These are phyloP conservation scores for Poeciliopsis prolifica DNA, from an alignment of 2,113 vertebrate species.

Conservation along the genomic window DNA sequence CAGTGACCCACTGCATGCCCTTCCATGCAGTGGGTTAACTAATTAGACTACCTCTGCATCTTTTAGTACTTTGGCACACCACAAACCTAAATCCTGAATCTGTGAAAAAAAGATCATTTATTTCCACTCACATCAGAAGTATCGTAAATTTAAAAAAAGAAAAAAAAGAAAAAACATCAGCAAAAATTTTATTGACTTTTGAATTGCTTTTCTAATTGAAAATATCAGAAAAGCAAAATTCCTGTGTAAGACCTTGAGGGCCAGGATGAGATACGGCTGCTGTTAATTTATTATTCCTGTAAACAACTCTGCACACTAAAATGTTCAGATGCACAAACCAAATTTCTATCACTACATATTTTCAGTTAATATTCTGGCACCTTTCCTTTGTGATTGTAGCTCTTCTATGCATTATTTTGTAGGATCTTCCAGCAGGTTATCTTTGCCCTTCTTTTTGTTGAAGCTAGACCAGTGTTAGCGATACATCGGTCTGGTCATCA, in stretches of 20 bases:
- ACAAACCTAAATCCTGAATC: no score
- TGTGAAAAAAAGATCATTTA: no score
- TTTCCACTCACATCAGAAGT: no score
- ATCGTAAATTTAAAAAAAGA: conserved; percentile 9
- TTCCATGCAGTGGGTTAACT: no score
- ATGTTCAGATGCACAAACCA: conserved; percentile 44
- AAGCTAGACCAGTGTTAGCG: conserved; percentile 41
- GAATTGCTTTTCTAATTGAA: conserved; percentile 21
- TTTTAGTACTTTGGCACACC: no score
- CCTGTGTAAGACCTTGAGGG: conserved; percentile 15
- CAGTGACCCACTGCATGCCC: no score
- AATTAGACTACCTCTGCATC: no score
- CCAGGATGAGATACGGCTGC: conserved; percentile 28
- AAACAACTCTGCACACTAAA: conserved; percentile 28
- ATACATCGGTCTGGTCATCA: conserved; percentile 27
- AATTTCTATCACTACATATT: conserved; percentile 48
- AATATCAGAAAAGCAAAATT: conserved; percentile 26
- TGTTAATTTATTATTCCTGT: conserved; percentile 27
- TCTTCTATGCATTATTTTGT: conserved; percentile 26
- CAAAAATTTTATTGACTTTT: neutral
- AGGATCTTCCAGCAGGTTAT: conserved; percentile 48
- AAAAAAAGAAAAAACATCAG: conserved; percentile 10
- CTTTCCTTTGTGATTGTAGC: conserved; percentile 40
- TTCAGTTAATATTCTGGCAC: conserved; percentile 27
- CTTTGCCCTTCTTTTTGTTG: conserved; percentile 38